Base-by-base conservation (phyloP, 2,888 invertebrate genomes). In the Drosophila demipolita region DNA sequence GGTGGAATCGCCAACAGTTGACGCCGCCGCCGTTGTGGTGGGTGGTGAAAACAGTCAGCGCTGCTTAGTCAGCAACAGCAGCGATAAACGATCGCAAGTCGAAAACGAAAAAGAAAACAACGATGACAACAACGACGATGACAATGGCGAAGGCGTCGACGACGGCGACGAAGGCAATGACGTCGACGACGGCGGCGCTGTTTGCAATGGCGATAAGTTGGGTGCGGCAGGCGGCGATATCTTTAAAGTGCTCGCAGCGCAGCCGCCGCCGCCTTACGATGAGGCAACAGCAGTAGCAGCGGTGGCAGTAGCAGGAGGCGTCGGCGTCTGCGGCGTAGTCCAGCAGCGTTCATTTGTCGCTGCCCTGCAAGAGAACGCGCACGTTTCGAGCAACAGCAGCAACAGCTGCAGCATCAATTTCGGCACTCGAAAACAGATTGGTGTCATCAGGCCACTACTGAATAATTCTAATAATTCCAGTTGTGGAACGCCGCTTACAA, bases 371-470 rank as follows among this genome's bases (percentile, higher is more conserved):
- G 83, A 84, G 86, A 86, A 80, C 72, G 82, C 82, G 83, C 83
- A 83, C 78, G 86, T 82, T 66, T 71, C 74, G 49, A 93, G 92
- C 72, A 92, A 71, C 64, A 73, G 62, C 69, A 50, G 57, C n/a
- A 54, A 38, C 38, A 38, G 54, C 74, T 54, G 45, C 65, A 59
- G 17, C 69, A 53, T 29, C 55, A 55, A 40, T 57, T 57, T 40
- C 29, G 23, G 63, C 53, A 68, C 53, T 64, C 68, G 66, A 67
- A 72, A 86, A 57, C 95, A 95, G 80, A 93, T 95, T 65, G 95
- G 95, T 67, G 94, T 95, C 75, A 95, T 95, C 90, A 93, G 94
- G 15, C 95, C 95, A 36, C 73, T 93, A 48, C 69, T 90, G 65
- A 89, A 86, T 57, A 90, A 80, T 79, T 57, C 73, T 23, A 70